These are phyloP conservation scores for Oreocharis arfaki DNA, from an alignment of 2,113 vertebrate species.

Conservation along the genomic window DNA sequence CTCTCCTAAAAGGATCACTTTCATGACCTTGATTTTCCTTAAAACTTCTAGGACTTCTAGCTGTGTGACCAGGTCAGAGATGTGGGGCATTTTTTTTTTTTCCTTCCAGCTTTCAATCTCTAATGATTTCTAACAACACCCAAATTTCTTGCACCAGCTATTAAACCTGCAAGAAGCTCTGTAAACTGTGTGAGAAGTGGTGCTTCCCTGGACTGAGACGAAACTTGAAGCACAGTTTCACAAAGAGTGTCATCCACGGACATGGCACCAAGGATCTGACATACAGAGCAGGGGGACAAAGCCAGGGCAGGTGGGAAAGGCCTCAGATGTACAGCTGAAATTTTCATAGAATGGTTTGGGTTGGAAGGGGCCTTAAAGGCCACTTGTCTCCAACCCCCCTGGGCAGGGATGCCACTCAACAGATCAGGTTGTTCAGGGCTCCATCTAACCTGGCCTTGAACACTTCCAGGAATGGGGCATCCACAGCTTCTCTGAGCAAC, in stretches of 20 bases:
- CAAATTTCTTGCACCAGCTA: not conserved
- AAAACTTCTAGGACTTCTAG: not conserved
- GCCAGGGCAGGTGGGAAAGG: not conserved
- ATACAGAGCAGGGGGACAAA: not conserved
- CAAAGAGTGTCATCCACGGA: not conserved
- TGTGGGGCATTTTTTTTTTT: too few species aligned
- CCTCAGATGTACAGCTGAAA: not conserved
- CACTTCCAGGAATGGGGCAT: not conserved
- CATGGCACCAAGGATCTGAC: not conserved
- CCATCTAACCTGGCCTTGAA: not conserved
- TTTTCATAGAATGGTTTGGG: not conserved
- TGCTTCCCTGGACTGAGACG: not conserved
- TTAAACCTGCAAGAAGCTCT: not conserved
- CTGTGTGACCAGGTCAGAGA: not conserved
- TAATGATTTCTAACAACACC: not conserved
- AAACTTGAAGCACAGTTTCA: not conserved
- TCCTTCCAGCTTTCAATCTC: not conserved
- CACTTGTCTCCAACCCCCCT: not conserved
- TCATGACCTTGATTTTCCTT: not conserved
- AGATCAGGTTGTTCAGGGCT: not conserved
- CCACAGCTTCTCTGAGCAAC: not conserved
- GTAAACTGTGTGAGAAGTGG: rapidly evolving
- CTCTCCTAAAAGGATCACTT: not conserved
- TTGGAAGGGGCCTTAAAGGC: not conserved
- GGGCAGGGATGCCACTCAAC: not conserved